Evolutionary conservation across 2,113 vertebrate species (phyloP).

Genomic region (Pseudorhombus dupliciocellatus): DNA sequence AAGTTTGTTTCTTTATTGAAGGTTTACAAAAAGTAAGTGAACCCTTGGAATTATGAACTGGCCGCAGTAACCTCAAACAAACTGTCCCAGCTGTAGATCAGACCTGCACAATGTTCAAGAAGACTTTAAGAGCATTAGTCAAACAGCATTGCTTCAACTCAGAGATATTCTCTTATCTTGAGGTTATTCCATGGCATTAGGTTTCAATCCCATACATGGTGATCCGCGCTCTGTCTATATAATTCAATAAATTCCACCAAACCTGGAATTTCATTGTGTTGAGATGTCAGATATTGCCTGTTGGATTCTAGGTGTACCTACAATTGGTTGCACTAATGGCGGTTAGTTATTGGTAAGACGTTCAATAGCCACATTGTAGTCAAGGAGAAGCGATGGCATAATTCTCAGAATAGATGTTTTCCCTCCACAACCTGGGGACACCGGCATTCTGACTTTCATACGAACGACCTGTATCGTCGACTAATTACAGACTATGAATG

Average conservation of each 20-base stretch:
- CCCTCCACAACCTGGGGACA: neutral
- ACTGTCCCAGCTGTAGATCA: neutral
- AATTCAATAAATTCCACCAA: too few species aligned
- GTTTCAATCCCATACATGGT: neutral
- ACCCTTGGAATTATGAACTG: neutral
- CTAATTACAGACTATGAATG: neutral
- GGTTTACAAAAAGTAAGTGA: neutral
- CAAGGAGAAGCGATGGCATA: neutral
- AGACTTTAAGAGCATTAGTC: neutral
- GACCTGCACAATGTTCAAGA: neutral
- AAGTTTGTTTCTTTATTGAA: neutral
- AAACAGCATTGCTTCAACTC: neutral
- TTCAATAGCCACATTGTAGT: neutral
- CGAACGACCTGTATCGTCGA: neutral
- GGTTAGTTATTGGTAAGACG: neutral
- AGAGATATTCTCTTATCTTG: neutral
- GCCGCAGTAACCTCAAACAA: neutral
- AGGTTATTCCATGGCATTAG: neutral
- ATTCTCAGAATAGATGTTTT: neutral
- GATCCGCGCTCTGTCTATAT: too few species aligned
- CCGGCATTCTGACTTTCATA: neutral
- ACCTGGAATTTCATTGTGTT: neutral
- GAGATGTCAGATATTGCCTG: neutral
- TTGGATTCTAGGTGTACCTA: neutral
- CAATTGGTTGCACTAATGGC: neutral